Conservation (phyloP, 2,888 invertebrate species). For the Kryphioiulus occultus region DNA sequence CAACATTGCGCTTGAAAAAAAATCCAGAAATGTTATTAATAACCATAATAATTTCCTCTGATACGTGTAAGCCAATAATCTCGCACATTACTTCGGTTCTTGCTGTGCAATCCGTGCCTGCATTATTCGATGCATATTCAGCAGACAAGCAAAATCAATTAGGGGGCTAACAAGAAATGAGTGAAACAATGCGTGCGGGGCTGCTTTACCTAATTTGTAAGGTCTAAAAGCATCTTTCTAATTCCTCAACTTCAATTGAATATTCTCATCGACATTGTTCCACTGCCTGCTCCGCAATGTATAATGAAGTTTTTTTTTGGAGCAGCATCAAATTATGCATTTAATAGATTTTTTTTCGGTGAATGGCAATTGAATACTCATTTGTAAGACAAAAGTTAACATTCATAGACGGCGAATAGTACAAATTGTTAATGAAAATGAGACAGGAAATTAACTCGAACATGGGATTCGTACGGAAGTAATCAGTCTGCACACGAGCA, state of each 20-base stretch:
- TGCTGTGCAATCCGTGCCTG: background rate
- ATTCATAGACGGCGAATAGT: constrained; percentile 1
- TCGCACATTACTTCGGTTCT: background rate
- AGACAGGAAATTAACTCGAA: constrained; percentile 27
- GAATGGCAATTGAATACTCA: constrained; percentile 39
- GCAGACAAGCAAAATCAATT: background rate
- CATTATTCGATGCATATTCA: background rate
- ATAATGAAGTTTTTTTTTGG: background rate
- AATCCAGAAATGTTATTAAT: no score
- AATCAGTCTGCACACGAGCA: background rate
- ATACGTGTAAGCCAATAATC: no score
- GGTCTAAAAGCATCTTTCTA: background rate
- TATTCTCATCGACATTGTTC: constrained; percentile 1
- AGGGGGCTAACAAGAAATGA: background rate
- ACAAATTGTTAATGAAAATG: constrained; percentile 32
- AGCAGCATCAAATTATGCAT: background rate
- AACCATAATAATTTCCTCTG: no score
- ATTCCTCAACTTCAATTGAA: constrained; percentile 25
- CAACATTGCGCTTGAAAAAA: no score
- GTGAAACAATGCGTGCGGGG: background rate
- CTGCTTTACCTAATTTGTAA: background rate
- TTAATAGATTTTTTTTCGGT: constrained; percentile 10
- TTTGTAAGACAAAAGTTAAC: constrained; percentile 31
- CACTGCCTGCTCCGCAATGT: background rate
- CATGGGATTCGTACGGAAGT: background rate